Conservation (phyloP, 2,113 vertebrate genomes). For the Calcarius ornatus region DNA sequence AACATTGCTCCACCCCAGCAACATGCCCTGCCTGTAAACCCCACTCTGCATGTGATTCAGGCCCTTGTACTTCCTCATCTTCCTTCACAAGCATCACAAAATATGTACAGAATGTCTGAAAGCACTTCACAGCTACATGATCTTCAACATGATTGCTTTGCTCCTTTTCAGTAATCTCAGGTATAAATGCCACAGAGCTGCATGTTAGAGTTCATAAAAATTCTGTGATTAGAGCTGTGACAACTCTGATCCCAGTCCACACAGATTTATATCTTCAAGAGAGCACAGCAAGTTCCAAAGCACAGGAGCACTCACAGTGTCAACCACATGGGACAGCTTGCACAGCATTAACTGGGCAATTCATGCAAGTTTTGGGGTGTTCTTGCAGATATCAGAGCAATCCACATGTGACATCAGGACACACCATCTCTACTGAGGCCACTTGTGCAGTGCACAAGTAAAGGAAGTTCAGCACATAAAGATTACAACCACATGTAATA, state of each 20-base stretch:
- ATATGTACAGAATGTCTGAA: too few relatives aligned
- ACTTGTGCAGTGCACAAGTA: neutral
- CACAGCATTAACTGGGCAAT: too few relatives aligned
- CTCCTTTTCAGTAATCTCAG: neutral
- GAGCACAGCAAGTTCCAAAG: neutral
- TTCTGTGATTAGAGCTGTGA: neutral
- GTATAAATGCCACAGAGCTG: fast-evolving
- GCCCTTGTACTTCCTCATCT: neutral
- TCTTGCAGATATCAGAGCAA: neutral
- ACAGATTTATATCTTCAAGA: too few relatives aligned
- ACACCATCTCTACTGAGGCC: neutral
- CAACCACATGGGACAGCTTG: neutral
- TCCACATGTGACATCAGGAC: neutral
- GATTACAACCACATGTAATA: neutral
- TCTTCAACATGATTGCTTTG: neutral
- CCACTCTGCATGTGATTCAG: neutral
- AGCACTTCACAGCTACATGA: too few relatives aligned
- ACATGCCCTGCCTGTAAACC: neutral
- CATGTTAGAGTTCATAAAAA: neutral
- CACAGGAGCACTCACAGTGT: neutral
- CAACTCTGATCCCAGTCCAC: neutral
- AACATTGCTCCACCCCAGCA: too few relatives aligned
- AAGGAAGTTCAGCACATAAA: neutral
- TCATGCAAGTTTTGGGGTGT: neutral
- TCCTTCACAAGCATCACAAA: neutral